Conservation (phyloP, 2,888 invertebrate species). For the Rhaphigaster nebulosa region DNA sequence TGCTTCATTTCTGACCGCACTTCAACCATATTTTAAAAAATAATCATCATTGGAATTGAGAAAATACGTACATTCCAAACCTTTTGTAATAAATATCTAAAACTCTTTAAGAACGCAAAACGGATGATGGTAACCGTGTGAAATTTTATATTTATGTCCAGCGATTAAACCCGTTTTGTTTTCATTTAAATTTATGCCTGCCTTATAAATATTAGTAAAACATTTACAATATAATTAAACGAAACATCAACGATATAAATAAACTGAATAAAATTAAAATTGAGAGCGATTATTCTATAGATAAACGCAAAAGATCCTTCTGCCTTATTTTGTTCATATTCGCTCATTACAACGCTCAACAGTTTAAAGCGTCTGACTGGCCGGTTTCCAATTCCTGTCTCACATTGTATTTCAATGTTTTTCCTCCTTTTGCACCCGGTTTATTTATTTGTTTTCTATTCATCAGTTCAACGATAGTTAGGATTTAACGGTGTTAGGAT, state of each 20-base stretch:
- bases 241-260: neutral
- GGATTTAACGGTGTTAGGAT: neutral
- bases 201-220: neutral
- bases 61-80: too few species aligned
- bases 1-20: too few species aligned
- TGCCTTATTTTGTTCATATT: constrained; percentile 1
- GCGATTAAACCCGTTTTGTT: neutral
- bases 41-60: too few species aligned
- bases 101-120: too few species aligned
- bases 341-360: constrained; percentile 9
- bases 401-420: neutral
- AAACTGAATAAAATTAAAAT: neutral
- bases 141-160: too few species aligned
- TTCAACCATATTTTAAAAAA: too few species aligned
- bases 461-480: constrained; percentile 16
- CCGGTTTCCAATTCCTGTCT: neutral
- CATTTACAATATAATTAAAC: neutral
- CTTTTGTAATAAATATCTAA: too few species aligned
- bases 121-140: too few species aligned
- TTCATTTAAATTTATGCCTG: neutral
- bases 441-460: constrained; percentile 32
- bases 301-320: neutral
- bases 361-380: neutral
- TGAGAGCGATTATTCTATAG: neutral
- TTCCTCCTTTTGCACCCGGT: neutral